Evolutionary conservation across 2,888 invertebrate species (phyloP), one percentile per base, ranked within the genome.

Genomic region (Plebejus anna): DNA sequence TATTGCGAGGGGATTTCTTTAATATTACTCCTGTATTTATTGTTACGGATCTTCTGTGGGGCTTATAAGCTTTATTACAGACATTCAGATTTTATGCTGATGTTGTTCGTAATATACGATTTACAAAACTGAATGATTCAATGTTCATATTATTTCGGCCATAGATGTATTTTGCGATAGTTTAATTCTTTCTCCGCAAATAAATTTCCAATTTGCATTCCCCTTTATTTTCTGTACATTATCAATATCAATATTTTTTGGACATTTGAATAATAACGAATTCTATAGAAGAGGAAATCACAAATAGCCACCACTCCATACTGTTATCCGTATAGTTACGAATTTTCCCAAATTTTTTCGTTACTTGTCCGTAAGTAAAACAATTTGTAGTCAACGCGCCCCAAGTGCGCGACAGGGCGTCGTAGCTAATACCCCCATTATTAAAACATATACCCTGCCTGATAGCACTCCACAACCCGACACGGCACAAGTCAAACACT

Each of bases 371-470:
- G 72, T 32, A 77, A 76, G 75, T 73, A 77, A 76, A 59, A 75
- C 77, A 80, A 76, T 78, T 79, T 80, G 79, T 80, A 76, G 76
- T 73, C 78, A 78, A 79, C 77, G 80, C 78, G 81, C 57, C 57
- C 36, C 76, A 22, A 42, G 78, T 80, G 78, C 77, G 78, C 81
- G 82, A 81, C 83, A 83, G 80, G 82, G 81, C 83, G 82, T 81
- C 85, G 81, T 79, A 81, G 82, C 82, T 84, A 85, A 86, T 86
- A 85, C 86, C 84, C 84, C 85, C 85, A 89, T 89, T 87, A 89
- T 87, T 87, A 88, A 89, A 88, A 86, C 88, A 87, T 87, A 88
- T 89, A 87, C 85, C 57, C 78, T 77, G 75, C 71, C 76, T 22
- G 22, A 75, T 77, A 79, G 75, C 79, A 77, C 78, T 79, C 78